These are phyloP conservation scores for Noctua comes DNA, from an alignment of 2,888 invertebrate species.

Conservation along the genomic window DNA sequence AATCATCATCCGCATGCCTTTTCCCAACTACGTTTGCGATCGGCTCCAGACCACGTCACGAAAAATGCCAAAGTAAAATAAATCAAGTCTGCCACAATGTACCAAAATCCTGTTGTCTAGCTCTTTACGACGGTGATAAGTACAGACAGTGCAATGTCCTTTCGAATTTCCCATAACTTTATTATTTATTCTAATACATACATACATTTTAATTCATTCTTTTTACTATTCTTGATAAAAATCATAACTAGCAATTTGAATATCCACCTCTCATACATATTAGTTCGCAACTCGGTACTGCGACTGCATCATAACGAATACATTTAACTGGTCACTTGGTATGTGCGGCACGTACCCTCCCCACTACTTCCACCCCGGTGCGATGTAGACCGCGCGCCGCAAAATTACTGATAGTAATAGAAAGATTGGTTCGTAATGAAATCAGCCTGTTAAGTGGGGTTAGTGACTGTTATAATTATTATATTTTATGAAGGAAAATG, in stretches of 20 bases:
- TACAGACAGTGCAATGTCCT: not conserved
- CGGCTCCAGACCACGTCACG: not conserved
- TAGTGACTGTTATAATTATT: constrained; percentile 1
- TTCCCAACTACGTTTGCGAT: not conserved
- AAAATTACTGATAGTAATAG: constrained; percentile 52
- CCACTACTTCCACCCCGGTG: constrained; percentile 32
- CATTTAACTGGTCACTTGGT: constrained; percentile 51
- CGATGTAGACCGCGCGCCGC: constrained; percentile 32
- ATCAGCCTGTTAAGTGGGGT: constrained; percentile 36
- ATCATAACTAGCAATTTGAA: constrained; percentile 28
- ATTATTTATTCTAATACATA: not conserved
- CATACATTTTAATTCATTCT: not conserved
- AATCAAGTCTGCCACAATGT: not conserved
- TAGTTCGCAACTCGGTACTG: constrained; percentile 48
- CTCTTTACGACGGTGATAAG: not conserved
- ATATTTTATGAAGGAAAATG: constrained; percentile 11
- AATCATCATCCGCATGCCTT: not conserved
- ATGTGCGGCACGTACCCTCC: constrained; percentile 43
- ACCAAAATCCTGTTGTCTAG: not conserved
- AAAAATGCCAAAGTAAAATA: not conserved
- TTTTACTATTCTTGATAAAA: constrained; percentile 26
- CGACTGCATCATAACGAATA: constrained; percentile 58
- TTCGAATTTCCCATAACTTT: not conserved
- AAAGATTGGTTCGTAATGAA: constrained; percentile 55
- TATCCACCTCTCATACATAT: constrained; percentile 36